Evolutionary conservation across 2,888 invertebrate genomes (phyloP).

Genomic region (Cryptus armator): DNA sequence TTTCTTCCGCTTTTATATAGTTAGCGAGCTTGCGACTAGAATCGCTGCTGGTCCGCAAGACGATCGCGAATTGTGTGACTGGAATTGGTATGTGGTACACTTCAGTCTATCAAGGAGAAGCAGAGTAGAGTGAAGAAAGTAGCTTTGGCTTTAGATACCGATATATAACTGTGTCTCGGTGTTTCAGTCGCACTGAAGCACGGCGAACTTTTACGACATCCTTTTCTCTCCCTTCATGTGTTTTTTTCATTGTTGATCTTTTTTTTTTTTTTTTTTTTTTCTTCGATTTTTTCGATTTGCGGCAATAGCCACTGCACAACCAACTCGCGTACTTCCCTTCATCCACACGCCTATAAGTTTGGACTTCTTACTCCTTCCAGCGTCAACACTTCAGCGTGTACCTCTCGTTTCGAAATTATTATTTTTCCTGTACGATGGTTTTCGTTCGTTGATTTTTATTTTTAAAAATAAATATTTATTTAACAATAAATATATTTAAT

Average conservation of each 20-base stretch:
- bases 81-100: slow-evolving; percentile 43
- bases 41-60: slow-evolving; percentile 23
- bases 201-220: slow-evolving; percentile 58
- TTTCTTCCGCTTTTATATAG: not conserved
- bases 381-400: slow-evolving; percentile 1
- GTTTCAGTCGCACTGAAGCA: slow-evolving; percentile 27
- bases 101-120: slow-evolving; percentile 29
- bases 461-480: no score
- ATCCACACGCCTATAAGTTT: slow-evolving; percentile 29
- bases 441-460: not conserved
- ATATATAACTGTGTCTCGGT: slow-evolving; percentile 26
- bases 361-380: slow-evolving; percentile 12
- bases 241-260: not conserved
- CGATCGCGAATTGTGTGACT: slow-evolving; percentile 49
- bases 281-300: slow-evolving; percentile 11
- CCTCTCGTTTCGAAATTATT: slow-evolving; percentile 4
- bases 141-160: slow-evolving; percentile 40
- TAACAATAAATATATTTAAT: no score
- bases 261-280: slow-evolving; percentile 5
- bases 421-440: not conserved
- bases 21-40: slow-evolving; percentile 28
- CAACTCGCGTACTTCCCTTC: slow-evolving; percentile 29
- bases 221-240: not conserved
- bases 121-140: slow-evolving; percentile 4
- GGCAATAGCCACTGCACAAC: slow-evolving; percentile 2